Conservation (phyloP, 2,113 vertebrate genomes). For the Gymnorhina tibicen region DNA sequence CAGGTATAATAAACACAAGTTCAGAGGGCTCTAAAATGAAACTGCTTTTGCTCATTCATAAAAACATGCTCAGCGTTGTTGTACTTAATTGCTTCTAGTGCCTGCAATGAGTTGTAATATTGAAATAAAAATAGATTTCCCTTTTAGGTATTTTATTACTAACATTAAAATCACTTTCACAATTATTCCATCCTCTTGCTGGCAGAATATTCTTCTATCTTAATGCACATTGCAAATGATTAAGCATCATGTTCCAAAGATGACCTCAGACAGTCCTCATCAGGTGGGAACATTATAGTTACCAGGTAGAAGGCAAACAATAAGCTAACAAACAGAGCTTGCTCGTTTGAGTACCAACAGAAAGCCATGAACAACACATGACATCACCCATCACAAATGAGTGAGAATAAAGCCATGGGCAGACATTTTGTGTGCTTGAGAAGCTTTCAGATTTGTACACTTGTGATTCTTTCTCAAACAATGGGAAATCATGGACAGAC, state of each 20-base stretch:
- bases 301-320: not conserved
- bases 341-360: not conserved
- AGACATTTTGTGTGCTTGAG: not conserved
- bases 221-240: not conserved
- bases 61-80: not conserved
- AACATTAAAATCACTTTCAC: not conserved
- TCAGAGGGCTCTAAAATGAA: not conserved
- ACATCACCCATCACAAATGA: not conserved
- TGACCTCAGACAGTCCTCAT: not conserved
- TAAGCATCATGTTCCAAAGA: not conserved
- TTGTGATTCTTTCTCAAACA: not conserved
- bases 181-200: not conserved
- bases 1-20: not conserved
- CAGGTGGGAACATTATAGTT: not conserved
- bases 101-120: not conserved
- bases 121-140: not conserved
- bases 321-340: not conserved
- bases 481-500: not conserved
- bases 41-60: slow-evolving; percentile 23
- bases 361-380: not conserved
- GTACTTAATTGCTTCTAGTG: not conserved
- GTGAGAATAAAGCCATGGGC: not conserved
- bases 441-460: not conserved
- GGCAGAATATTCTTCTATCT: not conserved
- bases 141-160: not conserved